Evolutionary conservation across 2,113 vertebrate species (phyloP).

Genomic region (Eira barbara): DNA sequence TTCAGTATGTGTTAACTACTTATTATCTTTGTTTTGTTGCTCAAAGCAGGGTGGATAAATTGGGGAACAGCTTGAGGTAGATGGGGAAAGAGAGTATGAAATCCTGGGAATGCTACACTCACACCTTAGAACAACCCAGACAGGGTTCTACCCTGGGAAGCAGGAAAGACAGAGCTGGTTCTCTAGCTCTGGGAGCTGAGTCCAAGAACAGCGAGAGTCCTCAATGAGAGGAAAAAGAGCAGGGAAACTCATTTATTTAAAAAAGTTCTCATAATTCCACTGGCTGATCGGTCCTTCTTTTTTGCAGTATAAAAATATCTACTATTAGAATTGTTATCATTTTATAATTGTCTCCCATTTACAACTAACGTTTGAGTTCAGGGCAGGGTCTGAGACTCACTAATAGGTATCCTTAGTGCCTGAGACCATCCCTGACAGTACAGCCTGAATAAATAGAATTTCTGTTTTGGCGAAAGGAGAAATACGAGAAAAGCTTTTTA

Average conservation of each 20-base stretch:
- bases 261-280: background rate
- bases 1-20: rapidly evolving
- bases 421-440: background rate
- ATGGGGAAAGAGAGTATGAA: rapidly evolving
- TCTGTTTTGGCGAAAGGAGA: background rate
- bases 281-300: background rate
- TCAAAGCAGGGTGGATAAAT: rapidly evolving
- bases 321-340: background rate
- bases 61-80: rapidly evolving
- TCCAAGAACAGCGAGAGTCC: rapidly evolving
- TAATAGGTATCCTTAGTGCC: background rate
- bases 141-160: rapidly evolving
- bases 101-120: background rate
- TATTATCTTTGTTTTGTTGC: background rate
- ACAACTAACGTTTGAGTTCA: background rate
- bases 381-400: background rate
- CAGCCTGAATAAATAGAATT: background rate
- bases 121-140: background rate
- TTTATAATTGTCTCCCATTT: background rate
- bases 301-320: background rate
- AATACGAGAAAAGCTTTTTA: background rate
- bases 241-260: background rate
- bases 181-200: rapidly evolving
- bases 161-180: background rate
- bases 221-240: background rate